Conservation (phyloP, 2,797 vertebrate species). For the Merluccius polli region DNA sequence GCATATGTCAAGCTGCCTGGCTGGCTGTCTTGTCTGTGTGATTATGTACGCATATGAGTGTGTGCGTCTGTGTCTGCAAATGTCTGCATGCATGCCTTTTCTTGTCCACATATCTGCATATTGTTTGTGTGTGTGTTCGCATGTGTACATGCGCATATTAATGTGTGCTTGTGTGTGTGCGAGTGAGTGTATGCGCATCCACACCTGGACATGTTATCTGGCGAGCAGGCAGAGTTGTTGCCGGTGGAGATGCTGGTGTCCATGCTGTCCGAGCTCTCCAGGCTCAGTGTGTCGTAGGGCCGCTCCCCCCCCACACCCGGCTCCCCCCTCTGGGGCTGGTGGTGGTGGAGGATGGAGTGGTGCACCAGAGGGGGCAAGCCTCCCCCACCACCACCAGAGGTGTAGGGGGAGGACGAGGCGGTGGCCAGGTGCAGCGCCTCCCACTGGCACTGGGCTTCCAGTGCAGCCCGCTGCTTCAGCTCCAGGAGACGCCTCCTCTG, state of each 20-base stretch:
- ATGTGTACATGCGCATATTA: neutral
- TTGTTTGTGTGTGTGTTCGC: neutral
- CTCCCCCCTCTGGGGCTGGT: conserved; percentile 66
- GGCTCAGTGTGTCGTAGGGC: conserved; percentile 91
- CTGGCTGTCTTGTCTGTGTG: no score
- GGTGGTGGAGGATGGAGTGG: conserved; percentile 93
- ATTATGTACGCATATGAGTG: no score
- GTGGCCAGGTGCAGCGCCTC: conserved; percentile 79
- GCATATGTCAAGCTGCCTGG: neutral
- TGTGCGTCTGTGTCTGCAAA: no score
- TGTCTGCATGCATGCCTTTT: neutral
- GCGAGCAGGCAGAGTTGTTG: conserved; percentile 90
- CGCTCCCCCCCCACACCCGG: conserved; percentile 63
- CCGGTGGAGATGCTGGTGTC: conserved; percentile 92
- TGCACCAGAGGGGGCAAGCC: conserved; percentile 68
- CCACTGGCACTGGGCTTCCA: conserved; percentile 94
- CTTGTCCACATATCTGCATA: neutral
- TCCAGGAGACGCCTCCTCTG: conserved; percentile 89
- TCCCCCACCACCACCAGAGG: conserved; percentile 38
- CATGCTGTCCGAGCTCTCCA: conserved; percentile 97
- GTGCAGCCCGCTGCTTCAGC: conserved; percentile 88
- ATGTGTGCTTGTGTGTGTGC: neutral
- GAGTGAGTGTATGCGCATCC: neutral
- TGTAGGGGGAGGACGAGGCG: conserved; percentile 34
- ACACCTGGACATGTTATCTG: conserved; percentile 89